Conservation (phyloP, 2,113 vertebrate genomes). For the Melanerpes aurifrons region DNA sequence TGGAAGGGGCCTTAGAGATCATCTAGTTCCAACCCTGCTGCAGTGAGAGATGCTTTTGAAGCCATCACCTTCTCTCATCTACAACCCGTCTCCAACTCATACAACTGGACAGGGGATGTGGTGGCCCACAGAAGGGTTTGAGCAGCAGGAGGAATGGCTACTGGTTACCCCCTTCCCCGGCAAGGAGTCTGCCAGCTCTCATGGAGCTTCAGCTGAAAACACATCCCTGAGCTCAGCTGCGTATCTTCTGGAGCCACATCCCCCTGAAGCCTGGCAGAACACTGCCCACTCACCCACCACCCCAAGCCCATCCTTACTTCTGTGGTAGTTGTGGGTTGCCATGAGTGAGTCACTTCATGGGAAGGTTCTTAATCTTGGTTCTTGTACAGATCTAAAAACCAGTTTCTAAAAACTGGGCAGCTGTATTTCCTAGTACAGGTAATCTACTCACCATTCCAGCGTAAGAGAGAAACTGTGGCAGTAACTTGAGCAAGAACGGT, state of each 20-base stretch:
- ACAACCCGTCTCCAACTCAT: neutral
- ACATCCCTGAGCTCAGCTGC: neutral
- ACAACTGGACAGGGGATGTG: neutral
- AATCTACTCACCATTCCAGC: neutral
- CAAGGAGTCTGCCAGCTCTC: neutral
- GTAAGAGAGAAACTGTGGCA: neutral
- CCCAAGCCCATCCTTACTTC: conserved; percentile 78
- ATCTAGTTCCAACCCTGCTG: no score
- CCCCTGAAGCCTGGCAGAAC: neutral
- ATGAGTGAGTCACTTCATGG: conserved; percentile 92
- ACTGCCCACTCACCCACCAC: accelerated
- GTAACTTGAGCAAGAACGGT: neutral
- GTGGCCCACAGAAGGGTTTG: neutral
- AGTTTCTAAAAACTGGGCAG: neutral
- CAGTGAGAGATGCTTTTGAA: neutral
- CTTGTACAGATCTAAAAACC: conserved; percentile 54
- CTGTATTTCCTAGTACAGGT: neutral
- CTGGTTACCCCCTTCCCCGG: neutral
- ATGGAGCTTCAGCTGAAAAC: neutral
- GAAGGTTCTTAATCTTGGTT: conserved; percentile 73
- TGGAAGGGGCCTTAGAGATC: no score
- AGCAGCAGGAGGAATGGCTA: neutral
- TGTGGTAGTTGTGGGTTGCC: conserved; percentile 94
- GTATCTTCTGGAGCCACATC: neutral
- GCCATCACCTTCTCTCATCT: accelerated